phyloP scores from a whole-genome alignment of 2,797 vertebrate genomes.

The Nyctibius grandis region DNA sequence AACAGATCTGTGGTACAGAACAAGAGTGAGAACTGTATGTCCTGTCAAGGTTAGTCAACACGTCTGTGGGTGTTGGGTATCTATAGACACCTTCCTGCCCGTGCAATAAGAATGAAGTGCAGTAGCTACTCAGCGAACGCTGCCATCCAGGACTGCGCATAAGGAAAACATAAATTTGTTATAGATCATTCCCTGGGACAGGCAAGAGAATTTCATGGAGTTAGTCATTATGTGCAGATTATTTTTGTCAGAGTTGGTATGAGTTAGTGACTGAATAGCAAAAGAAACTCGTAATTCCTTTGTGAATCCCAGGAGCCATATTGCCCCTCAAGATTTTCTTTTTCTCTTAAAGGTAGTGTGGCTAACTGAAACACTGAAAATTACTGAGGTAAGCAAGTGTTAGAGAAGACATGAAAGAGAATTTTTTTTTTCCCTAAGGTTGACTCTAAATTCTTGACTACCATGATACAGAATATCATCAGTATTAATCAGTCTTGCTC shows the following conservation, averaged over 20 bases:
- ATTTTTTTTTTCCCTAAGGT: not conserved
- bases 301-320: not conserved
- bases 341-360: not conserved
- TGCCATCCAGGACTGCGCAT: not conserved
- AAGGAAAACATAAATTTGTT: not conserved
- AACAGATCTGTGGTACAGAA: not conserved
- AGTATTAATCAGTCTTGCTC: not conserved
- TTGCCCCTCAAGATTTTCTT: not conserved
- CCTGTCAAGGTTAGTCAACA: too few relatives aligned
- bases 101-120: not conserved
- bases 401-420: not conserved
- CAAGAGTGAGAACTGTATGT: not conserved
- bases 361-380: not conserved
- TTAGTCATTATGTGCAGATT: not conserved
- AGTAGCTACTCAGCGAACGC: not conserved
- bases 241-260: not conserved
- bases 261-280: not conserved
- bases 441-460: not conserved
- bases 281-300: not conserved
- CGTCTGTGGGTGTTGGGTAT: rapidly evolving
- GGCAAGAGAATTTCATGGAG: not conserved
- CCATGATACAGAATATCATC: not conserved
- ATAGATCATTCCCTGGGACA: not conserved
- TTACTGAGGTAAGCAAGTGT: not conserved
- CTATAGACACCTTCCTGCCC: not conserved